phyloP scores from a whole-genome alignment of 1,140 invertebrate genomes.

The Eurosta solidaginis region DNA sequence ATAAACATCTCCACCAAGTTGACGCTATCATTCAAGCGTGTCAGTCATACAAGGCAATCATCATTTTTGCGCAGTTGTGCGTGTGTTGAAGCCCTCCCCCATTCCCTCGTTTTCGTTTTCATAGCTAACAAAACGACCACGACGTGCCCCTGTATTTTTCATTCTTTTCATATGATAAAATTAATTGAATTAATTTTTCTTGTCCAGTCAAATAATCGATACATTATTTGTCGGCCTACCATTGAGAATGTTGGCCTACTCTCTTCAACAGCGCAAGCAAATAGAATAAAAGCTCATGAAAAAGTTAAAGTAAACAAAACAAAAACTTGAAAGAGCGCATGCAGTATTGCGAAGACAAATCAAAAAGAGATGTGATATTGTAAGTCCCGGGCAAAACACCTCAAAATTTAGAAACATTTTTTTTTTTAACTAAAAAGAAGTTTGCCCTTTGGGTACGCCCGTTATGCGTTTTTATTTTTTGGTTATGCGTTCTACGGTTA shows the following conservation, averaged over 20 bases:
- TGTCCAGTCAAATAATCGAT: constrained; percentile 48
- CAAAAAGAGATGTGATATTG: background rate
- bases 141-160: background rate
- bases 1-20: background rate
- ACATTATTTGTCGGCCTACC: constrained; percentile 58
- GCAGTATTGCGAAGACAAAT: background rate
- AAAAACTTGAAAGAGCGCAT: background rate
- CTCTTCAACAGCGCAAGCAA: background rate
- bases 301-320: constrained; percentile 1
- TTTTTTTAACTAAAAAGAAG: too few species aligned
- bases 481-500: too few species aligned
- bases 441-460: too few species aligned
- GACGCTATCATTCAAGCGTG: background rate
- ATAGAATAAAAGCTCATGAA: background rate
- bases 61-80: background rate
- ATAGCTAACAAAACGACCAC: background rate
- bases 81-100: background rate
- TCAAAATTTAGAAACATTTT: too few species aligned
- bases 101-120: background rate
- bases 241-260: constrained; percentile 37
- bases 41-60: constrained; percentile 5
- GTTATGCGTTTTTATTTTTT: too few species aligned
- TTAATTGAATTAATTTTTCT: background rate
- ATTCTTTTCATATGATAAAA: background rate
- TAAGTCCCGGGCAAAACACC: background rate